These are phyloP conservation scores for Melikaiella ostensackeni DNA, from an alignment of 2,888 invertebrate species.

Conservation along the genomic window DNA sequence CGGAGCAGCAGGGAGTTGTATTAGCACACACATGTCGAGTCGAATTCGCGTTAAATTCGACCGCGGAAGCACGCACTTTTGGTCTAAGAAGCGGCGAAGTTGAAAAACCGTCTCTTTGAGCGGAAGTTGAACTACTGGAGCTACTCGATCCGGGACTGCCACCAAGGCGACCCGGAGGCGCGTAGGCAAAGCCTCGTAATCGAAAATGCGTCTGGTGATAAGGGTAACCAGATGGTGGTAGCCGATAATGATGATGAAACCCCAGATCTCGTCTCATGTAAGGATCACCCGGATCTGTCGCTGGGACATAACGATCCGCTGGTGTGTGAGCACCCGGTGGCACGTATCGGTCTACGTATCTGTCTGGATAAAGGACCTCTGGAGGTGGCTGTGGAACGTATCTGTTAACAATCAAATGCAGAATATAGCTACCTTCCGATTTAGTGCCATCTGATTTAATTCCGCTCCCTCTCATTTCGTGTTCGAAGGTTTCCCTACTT, in stretches of 20 bases:
- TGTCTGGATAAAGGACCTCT: conserved; percentile 73
- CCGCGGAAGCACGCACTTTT: conserved; percentile 74
- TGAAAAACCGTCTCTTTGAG: conserved; percentile 74
- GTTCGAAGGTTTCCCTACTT: too few species aligned
- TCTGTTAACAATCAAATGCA: conserved; percentile 44
- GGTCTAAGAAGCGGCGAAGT: conserved; percentile 76
- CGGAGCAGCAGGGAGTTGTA: conserved; percentile 75
- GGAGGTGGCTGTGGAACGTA: conserved; percentile 81
- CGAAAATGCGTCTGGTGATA: conserved; percentile 75
- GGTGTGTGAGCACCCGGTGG: conserved; percentile 85
- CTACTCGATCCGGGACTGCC: conserved; percentile 79
- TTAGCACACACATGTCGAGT: conserved; percentile 65
- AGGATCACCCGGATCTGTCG: conserved; percentile 78
- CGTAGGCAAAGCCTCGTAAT: conserved; percentile 73
- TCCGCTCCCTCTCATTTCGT: too few species aligned
- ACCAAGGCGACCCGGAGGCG: conserved; percentile 71
- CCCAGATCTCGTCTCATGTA: conserved; percentile 81
- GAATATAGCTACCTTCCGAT: too few species aligned
- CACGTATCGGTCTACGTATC: conserved; percentile 80
- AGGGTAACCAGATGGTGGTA: conserved; percentile 78
- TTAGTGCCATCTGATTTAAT: too few species aligned
- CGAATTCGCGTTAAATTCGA: conserved; percentile 64
- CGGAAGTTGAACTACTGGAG: conserved; percentile 78
- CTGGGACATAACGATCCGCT: conserved; percentile 85
- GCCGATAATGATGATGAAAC: conserved; percentile 80